Evolutionary conservation across 2,797 vertebrate genomes (phyloP).

Genomic region (Rhinoraja longicauda): DNA sequence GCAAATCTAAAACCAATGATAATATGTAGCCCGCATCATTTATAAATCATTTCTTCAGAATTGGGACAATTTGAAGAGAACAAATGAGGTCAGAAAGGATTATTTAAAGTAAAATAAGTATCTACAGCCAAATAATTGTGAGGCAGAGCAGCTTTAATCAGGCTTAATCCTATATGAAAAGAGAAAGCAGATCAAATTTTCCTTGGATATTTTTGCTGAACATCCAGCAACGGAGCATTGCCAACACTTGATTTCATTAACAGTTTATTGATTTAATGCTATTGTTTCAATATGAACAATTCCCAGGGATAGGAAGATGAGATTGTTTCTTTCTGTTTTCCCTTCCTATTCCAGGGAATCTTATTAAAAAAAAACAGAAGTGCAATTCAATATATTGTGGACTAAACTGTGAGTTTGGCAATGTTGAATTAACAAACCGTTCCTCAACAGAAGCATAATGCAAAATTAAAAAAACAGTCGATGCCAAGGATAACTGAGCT

Average conservation of each 20-base stretch:
- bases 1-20: neutral
- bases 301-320: neutral
- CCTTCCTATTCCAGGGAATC: slow-evolving; percentile 29
- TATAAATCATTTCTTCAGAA: slow-evolving; percentile 3
- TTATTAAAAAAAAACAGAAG: slow-evolving; percentile 15
- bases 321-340: neutral
- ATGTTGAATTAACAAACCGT: neutral
- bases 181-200: slow-evolving; percentile 39
- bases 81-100: slow-evolving; percentile 32
- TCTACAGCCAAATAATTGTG: slow-evolving; percentile 33
- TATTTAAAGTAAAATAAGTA: slow-evolving; percentile 29
- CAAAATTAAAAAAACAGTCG: neutral
- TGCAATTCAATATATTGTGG: neutral
- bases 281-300: slow-evolving; percentile 29
- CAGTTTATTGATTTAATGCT: slow-evolving; percentile 24
- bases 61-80: slow-evolving; percentile 25
- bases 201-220: slow-evolving; percentile 11
- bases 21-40: slow-evolving; percentile 4
- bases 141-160: slow-evolving; percentile 23
- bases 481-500: neutral
- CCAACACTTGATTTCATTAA: slow-evolving; percentile 17
- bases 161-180: slow-evolving; percentile 20
- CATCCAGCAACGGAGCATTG: slow-evolving; percentile 18
- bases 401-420: neutral
- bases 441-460: slow-evolving; percentile 2